Evolutionary conservation across 2,888 invertebrate genomes (phyloP).

Genomic region (Drosophila mettleri): DNA sequence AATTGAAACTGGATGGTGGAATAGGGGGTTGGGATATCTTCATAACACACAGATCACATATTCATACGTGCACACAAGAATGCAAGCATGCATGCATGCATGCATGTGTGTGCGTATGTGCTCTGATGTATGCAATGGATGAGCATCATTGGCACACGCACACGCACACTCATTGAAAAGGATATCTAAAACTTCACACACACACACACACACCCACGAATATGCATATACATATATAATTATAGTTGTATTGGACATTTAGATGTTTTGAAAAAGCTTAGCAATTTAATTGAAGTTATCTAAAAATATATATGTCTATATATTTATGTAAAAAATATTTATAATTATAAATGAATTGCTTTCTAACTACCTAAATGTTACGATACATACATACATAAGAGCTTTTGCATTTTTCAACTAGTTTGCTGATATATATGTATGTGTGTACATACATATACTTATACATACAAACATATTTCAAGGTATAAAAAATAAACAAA

Average conservation of each 20-base stretch:
- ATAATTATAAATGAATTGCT: constrained; percentile 57
- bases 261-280: constrained; percentile 62
- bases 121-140: background rate
- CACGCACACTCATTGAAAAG: constrained; percentile 16
- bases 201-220: background rate
- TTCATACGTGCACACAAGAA: background rate
- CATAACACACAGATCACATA: constrained; percentile 30
- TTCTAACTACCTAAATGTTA: constrained; percentile 61
- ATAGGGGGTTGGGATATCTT: background rate
- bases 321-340: constrained; percentile 35
- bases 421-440: constrained; percentile 9
- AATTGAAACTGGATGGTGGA: background rate
- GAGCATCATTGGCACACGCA: constrained; percentile 2
- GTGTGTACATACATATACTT: constrained; percentile 9
- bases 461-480: constrained; percentile 45
- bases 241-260: constrained; percentile 60
- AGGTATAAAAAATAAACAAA: constrained; percentile 61
- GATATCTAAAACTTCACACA: constrained; percentile 31
- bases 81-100: background rate
- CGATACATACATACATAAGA: constrained; percentile 21
- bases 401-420: background rate
- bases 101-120: background rate
- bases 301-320: constrained; percentile 65
- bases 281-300: constrained; percentile 63
- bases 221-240: constrained; percentile 11